Evolutionary conservation across 2,888 invertebrate species (phyloP), one percentile per base, ranked within the genome.

Genomic region (Halocaridina rubra): DNA sequence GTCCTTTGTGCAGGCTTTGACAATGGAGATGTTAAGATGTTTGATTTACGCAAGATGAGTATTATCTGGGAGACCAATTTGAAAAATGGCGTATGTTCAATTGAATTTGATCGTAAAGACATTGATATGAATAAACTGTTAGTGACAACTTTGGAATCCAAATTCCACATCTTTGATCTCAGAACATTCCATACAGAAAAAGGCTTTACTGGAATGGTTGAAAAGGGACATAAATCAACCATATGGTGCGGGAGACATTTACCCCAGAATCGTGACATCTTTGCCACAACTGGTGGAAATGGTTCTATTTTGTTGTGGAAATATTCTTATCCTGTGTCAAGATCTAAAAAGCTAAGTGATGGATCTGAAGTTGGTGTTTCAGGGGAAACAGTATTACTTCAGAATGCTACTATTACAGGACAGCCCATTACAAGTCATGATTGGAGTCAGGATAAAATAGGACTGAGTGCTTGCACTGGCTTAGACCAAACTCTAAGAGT

Each of bases 271-370:
- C 93, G 98, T 77, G 98, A 98, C 90, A 91, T 98, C 24, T 98
- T 98, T 90, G 93, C 96, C 90, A 97, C 98, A 0, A 94, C 95
- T 85, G 97, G 98, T 2, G 98, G 98, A 0, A 94, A 94, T 88
- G 98, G 98, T 7, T 95, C 96, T n/a, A 91, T 98, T 22, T 94
- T 95, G 88, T 92, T 98, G n/a, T 98, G 98, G 98, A 96, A 97
- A 92, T 98, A 98, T 90, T 93, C 93, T 86, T 98, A 98, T 90
- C 98, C 98, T 0, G 93, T 94, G 8, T 94, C 94, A 88, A 92
- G 98, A 57, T 93, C 92, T 64, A 93, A 93, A 57, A 93, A 94
- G 59, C 95, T 95, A 89, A 91, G 93, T 0, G 94, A 96, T 89
- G 96, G 95, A 0, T 92, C 93, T 1, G 93, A 93, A 0, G 91